phyloP scores from a whole-genome alignment of 2,797 vertebrate genomes.

The Acanthurus lineatus region DNA sequence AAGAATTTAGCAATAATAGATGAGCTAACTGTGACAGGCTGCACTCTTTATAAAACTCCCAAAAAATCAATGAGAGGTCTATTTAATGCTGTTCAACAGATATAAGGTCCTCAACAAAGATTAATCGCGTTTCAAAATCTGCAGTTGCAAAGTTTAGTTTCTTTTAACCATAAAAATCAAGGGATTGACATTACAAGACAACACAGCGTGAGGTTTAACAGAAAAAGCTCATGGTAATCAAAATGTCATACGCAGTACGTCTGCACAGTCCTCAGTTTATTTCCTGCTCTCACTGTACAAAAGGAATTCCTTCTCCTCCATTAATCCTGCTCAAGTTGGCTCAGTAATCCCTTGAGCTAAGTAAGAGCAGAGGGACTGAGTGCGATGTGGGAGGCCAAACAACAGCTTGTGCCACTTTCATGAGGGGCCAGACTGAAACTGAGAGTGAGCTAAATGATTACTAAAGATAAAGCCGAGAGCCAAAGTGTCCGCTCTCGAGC shows the following conservation, averaged over 20 bases:
- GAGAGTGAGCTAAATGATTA: slow-evolving; percentile 48
- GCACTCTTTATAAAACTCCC: slow-evolving; percentile 35
- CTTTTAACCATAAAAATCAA: neutral
- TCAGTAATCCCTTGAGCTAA: slow-evolving; percentile 76
- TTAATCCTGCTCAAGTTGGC: slow-evolving; percentile 79
- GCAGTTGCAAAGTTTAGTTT: slow-evolving; percentile 9
- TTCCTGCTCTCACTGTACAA: slow-evolving; percentile 63
- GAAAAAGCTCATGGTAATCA: slow-evolving; percentile 24
- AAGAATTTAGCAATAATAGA: slow-evolving; percentile 24
- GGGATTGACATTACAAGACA: slow-evolving; percentile 33
- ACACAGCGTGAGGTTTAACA: slow-evolving; percentile 32
- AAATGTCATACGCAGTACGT: slow-evolving; percentile 51
- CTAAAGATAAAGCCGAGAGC: slow-evolving; percentile 26
- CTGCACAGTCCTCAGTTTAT: slow-evolving; percentile 36
- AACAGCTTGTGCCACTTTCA: slow-evolving; percentile 68
- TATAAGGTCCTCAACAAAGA: neutral
- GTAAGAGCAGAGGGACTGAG: slow-evolving; percentile 58
- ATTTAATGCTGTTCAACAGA: slow-evolving; percentile 1
- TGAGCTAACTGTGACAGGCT: slow-evolving; percentile 21
- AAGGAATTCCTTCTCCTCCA: slow-evolving; percentile 69
- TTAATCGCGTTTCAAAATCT: slow-evolving; percentile 9
- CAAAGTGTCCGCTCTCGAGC: neutral
- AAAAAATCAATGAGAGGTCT: slow-evolving; percentile 20
- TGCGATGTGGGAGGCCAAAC: slow-evolving; percentile 56
- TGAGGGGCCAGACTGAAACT: slow-evolving; percentile 49